These are phyloP conservation scores for Apis dorsata DNA, from an alignment of 1,140 invertebrate genomes.

Conservation along the genomic window DNA sequence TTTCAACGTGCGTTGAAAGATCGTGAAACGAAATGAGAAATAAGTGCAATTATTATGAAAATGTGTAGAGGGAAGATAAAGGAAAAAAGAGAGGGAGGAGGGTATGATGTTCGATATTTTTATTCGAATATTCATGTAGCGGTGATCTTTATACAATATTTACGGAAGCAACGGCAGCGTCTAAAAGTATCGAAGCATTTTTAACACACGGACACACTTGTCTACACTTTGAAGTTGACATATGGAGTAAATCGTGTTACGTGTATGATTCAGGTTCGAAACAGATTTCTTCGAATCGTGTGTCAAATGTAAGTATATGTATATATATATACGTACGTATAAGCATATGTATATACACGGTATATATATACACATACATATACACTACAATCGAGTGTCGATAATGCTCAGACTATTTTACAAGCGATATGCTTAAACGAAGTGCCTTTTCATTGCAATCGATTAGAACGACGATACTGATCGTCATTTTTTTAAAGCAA, in stretches of 20 bases:
- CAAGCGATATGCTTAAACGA: slow-evolving; percentile 62
- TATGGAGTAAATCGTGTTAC: slow-evolving; percentile 51
- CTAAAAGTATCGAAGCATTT: slow-evolving; percentile 57
- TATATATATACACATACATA: neutral
- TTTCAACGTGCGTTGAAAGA: slow-evolving; percentile 15
- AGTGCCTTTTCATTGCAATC: slow-evolving; percentile 71
- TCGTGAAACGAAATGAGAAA: slow-evolving; percentile 40
- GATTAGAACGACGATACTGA: slow-evolving; percentile 59
- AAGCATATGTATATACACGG: neutral
- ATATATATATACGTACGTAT: slow-evolving; percentile 8
- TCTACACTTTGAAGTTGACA: slow-evolving; percentile 49
- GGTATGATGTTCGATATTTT: slow-evolving; percentile 40
- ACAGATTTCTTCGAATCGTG: slow-evolving; percentile 49
- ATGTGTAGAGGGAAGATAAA: neutral
- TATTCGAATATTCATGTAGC: slow-evolving; percentile 41
- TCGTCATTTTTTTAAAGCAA: slow-evolving; percentile 71
- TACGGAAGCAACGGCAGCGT: slow-evolving; percentile 41
- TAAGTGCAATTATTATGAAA: slow-evolving; percentile 58
- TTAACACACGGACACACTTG: slow-evolving; percentile 47
- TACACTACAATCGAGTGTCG: slow-evolving; percentile 45
- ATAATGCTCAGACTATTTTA: slow-evolving; percentile 59
- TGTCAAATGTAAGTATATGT: slow-evolving; percentile 34
- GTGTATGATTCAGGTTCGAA: slow-evolving; percentile 46
- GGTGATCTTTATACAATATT: slow-evolving; percentile 46
- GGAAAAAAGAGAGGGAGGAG: neutral